These are phyloP conservation scores for Miniopterus natalensis DNA, from an alignment of 2,113 vertebrate species.

Conservation along the genomic window DNA sequence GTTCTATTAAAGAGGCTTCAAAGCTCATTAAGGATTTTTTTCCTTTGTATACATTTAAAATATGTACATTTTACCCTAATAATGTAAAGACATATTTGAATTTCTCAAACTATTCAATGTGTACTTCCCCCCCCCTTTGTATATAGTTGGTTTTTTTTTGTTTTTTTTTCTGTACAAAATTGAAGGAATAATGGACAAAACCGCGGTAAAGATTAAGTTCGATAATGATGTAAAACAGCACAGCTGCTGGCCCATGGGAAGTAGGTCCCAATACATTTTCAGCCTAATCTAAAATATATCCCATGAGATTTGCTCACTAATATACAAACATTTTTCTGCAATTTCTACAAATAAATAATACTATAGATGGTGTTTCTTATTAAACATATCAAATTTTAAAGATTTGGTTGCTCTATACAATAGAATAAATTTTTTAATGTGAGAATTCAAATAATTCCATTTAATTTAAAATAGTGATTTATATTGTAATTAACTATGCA, in stretches of 20 bases:
- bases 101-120: background rate
- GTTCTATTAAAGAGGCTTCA: slow-evolving; percentile 28
- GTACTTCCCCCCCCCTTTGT: background rate
- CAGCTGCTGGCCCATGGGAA: background rate
- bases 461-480: slow-evolving; percentile 18
- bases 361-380: background rate
- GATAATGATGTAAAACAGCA: background rate
- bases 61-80: background rate
- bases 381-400: slow-evolving; percentile 17
- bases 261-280: background rate
- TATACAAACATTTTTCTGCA: slow-evolving; percentile 13
- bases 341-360: background rate
- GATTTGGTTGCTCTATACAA: background rate
- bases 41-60: background rate
- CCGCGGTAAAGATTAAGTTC: background rate
- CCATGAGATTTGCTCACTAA: background rate
- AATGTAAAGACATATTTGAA: slow-evolving; percentile 39
- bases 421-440: background rate
- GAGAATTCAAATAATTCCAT: background rate
- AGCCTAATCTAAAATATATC: background rate
- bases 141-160: background rate
- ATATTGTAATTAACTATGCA: background rate
- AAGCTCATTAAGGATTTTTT: slow-evolving; percentile 5
- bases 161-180: background rate
- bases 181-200: slow-evolving; percentile 35